These are phyloP conservation scores for Myrmecobius fasciatus DNA, from an alignment of 2,113 vertebrate genomes.

Conservation along the genomic window DNA sequence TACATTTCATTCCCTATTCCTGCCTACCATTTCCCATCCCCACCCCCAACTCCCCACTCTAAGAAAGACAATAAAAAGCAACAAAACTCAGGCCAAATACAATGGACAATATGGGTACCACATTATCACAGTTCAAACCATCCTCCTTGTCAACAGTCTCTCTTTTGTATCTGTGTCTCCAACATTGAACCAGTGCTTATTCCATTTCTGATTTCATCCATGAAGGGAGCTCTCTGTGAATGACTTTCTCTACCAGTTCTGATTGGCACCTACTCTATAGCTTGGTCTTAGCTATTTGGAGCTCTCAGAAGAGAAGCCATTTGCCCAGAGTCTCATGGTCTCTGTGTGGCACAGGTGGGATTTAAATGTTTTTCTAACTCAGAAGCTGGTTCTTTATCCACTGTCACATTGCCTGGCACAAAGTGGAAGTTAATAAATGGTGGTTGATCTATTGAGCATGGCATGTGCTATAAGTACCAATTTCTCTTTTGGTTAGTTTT, in stretches of 20 bases:
- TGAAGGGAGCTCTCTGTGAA: neutral
- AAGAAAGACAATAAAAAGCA: neutral
- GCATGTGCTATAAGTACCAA: neutral
- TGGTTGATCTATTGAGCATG: neutral
- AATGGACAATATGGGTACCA: neutral
- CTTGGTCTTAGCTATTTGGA: neutral
- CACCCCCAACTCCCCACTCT: neutral
- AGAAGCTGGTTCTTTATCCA: neutral
- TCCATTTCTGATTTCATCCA: neutral
- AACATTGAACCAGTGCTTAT: neutral
- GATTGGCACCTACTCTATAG: too few relatives aligned
- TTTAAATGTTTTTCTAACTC: neutral
- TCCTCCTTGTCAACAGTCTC: neutral
- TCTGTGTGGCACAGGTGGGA: neutral
- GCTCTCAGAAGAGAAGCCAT: neutral
- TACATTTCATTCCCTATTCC: neutral
- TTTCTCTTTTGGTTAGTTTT: neutral
- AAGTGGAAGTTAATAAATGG: neutral
- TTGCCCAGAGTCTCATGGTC: neutral
- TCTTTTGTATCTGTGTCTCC: neutral
- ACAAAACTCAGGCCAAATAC: neutral
- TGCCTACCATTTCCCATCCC: too few relatives aligned
- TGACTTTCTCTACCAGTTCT: neutral
- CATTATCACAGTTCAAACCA: neutral
- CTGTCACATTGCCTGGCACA: neutral